Evolutionary conservation across 2,797 vertebrate species (phyloP).

Genomic region (Crax fasciolata): DNA sequence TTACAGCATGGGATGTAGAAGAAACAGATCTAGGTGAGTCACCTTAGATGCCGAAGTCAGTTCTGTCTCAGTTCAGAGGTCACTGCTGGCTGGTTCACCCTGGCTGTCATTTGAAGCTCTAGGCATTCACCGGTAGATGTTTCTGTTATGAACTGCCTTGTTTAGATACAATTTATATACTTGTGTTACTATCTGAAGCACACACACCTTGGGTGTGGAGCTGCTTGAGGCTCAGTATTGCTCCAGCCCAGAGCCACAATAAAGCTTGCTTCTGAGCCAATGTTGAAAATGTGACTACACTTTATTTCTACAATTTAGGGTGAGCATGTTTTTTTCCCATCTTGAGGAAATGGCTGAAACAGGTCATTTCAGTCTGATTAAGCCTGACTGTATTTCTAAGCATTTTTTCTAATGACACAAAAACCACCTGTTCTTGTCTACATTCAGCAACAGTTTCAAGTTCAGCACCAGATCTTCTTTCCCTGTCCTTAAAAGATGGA

Average conservation of each 20-base stretch:
- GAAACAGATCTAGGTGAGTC: not conserved
- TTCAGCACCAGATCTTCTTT: not conserved
- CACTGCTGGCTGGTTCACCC: not conserved
- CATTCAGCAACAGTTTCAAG: not conserved
- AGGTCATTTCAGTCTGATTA: not conserved
- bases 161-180: not conserved
- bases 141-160: not conserved
- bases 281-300: not conserved
- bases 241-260: not conserved
- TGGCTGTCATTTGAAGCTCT: not conserved
- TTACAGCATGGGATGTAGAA: not conserved
- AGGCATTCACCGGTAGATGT: not conserved
- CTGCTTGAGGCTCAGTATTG: not conserved
- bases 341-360: not conserved
- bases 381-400: not conserved
- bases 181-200: accelerated
- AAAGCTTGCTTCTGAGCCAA: not conserved
- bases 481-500: not conserved
- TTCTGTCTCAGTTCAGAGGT: not conserved
- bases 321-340: not conserved
- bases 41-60: not conserved
- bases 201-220: not conserved
- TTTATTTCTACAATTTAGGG: not conserved
- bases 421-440: not conserved
- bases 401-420: not conserved